Base-by-base conservation (phyloP, 2,797 vertebrate species). In the Malacoraja senta region DNA sequence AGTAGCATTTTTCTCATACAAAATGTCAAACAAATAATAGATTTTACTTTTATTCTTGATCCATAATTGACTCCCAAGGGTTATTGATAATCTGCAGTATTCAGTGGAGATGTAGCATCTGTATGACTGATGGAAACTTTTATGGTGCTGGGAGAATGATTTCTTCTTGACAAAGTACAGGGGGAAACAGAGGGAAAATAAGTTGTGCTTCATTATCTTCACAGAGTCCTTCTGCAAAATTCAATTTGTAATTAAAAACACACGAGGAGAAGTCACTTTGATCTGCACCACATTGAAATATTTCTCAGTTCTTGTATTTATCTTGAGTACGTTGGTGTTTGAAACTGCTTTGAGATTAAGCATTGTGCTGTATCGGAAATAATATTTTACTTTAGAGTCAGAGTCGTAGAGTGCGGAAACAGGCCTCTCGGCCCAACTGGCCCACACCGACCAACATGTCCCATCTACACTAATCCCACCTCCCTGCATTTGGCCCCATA, bases 21-120 rank as follows among this genome's bases (percentile, higher is more conserved):
- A 76, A 74, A 76, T 92, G 90, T 92, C 38, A 92, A 92, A 72
- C 44, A 92, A 92, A 92, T 91, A 92, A 92, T 92, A n/a, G 35
- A 92, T 76, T 92, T n/a, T 58, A 92, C 3, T 88, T 92, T 76
- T 92, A 76, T 92, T 92, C 90, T 76, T 92, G 90, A 92, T 74
- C 71, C 71, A 74, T 71, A 92, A 76, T 92, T 92, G 90, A 35
- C 38, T 76, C 71, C 90, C 71, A 76, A 29, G 90, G 65, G 90
- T 92, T 92, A 76, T 58, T 92, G 90, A 92, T 76, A 92, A 91
- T 53, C 35, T 76, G 44, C 71, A 92, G 71, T n/a, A 13, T 76
- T 53, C 38, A 92, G 9, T 58, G 38, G 10, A 17, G 26, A 76
- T 92, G 53, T n/a, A 29, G 35, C 7, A 53, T 74, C 72, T 13